Evolutionary conservation across 92 coral and sea anemone genomes (phyloP).

Genomic region (Diadumene lineata): DNA sequence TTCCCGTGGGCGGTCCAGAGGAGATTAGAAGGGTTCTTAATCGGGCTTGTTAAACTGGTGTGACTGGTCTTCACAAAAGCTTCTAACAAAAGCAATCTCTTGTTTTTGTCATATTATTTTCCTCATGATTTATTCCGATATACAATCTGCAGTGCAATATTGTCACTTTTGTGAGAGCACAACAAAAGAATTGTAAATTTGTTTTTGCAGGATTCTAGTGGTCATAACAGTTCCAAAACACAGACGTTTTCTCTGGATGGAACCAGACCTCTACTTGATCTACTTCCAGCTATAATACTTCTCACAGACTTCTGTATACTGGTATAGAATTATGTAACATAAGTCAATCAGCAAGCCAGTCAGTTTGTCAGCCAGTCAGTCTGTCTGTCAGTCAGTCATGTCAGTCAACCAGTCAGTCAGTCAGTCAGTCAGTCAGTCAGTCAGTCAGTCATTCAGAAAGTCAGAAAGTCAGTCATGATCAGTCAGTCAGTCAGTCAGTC

Average conservation of each 20-base stretch:
- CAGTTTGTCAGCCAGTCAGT: not conserved
- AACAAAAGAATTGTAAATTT: no score
- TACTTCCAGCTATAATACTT: conserved; percentile 82
- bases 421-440: conserved; percentile 4
- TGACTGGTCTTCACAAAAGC: no score
- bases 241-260: conserved; percentile 91
- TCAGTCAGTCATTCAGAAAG: not conserved
- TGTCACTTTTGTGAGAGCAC: no score
- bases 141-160: no score
- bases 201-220: conserved; percentile 66
- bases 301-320: conserved; percentile 80
- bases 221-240: conserved; percentile 51
- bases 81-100: no score
- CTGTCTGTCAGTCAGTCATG: not conserved
- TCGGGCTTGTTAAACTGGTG: no score
- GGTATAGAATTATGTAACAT: no score
- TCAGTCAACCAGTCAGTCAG: conserved; percentile 3
- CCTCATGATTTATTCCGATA: no score
- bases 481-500: not conserved
- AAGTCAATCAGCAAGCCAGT: no score
- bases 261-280: conserved; percentile 74
- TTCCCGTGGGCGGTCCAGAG: no score
- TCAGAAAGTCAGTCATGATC: not conserved
- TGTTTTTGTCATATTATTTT: no score
- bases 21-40: no score